Evolutionary conservation across 2,888 invertebrate genomes (phyloP).

Genomic region (Mycogona germanica): DNA sequence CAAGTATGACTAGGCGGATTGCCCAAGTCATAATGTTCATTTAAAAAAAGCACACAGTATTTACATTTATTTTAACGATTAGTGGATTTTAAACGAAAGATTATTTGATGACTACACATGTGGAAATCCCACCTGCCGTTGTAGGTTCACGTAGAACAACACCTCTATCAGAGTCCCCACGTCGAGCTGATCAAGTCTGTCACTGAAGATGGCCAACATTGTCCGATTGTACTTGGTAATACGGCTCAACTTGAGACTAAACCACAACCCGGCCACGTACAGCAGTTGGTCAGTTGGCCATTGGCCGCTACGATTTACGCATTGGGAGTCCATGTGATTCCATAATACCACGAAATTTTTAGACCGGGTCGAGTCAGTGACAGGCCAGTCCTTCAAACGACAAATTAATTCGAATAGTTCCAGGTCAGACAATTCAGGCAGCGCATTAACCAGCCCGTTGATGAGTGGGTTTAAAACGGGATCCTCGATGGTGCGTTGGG

Average conservation of each 20-base stretch:
- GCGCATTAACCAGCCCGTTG: background rate
- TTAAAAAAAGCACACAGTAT: too few relatives aligned
- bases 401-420: too few relatives aligned
- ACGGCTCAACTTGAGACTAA: background rate
- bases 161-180: background rate
- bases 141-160: constrained; percentile 9
- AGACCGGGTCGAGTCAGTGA: background rate
- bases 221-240: constrained; percentile 1
- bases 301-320: background rate
- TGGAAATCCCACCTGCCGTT: background rate
- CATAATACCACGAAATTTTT: background rate
- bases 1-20: too few relatives aligned
- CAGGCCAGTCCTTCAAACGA: background rate
- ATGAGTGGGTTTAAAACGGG: background rate
- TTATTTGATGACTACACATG: too few relatives aligned
- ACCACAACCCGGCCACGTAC: constrained; percentile 5
- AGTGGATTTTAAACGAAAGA: too few relatives aligned
- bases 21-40: too few relatives aligned
- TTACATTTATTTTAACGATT: too few relatives aligned
- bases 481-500: background rate
- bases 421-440: background rate
- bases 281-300: constrained; percentile 2
- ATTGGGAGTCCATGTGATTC: constrained; percentile 3
- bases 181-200: background rate
- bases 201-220: background rate